Conservation (phyloP, 2,113 vertebrate genomes). For the Aramus guarauna region DNA sequence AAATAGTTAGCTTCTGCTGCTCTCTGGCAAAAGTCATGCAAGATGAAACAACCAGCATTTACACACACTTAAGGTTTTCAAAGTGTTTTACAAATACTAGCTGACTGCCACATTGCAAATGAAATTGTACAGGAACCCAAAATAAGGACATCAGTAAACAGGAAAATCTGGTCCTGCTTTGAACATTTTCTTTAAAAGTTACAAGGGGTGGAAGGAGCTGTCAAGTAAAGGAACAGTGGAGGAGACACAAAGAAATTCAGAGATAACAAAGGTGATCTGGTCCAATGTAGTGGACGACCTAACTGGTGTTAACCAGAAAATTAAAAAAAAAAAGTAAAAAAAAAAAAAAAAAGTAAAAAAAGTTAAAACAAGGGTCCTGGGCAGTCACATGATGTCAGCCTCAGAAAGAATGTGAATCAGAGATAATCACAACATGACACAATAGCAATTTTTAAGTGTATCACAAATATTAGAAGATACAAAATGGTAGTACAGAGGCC, state of each 20-base stretch:
- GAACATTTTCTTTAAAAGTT: neutral
- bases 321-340: no score
- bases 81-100: neutral
- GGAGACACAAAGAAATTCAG: neutral
- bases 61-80: neutral
- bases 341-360: no score
- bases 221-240: neutral
- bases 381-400: neutral
- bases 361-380: neutral
- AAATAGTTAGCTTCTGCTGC: neutral
- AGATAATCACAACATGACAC: fast-evolving
- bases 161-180: neutral
- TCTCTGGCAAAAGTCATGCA: neutral
- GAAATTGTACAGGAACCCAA: neutral
- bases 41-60: neutral
- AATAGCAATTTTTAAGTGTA: neutral
- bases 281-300: neutral
- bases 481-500: neutral
- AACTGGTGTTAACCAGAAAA: neutral
- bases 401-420: neutral
- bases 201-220: neutral
- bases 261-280: neutral
- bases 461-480: neutral
- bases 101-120: neutral
- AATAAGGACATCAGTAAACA: neutral